Percentiles rank a stretch among this genome's conserved stretches.
Conservation (phyloP, 2,113 vertebrate genomes). For the Tetrao urogallus region DNA sequence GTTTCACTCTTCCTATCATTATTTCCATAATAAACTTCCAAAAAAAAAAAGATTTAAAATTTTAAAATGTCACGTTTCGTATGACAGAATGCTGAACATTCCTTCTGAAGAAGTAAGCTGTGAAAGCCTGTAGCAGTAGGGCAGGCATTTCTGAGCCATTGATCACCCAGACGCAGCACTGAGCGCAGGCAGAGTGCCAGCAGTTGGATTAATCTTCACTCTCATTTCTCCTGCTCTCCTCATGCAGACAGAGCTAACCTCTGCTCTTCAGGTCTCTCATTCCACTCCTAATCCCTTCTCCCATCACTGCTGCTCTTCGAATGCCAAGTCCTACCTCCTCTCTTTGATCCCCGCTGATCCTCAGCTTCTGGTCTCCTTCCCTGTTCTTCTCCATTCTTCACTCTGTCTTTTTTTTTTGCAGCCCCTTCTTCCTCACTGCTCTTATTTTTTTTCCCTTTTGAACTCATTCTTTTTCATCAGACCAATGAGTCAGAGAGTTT, state of each 20-base stretch:
- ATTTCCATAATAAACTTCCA: not conserved
- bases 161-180: not conserved
- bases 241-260: not conserved
- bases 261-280: not conserved
- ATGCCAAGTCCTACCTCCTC: not conserved
- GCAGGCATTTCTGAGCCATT: not conserved
- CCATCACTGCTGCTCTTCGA: not conserved
- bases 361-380: not conserved
- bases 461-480: too few species aligned
- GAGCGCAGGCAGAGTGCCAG: not conserved
- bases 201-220: not conserved
- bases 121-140: not conserved
- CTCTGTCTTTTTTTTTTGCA: not conserved
- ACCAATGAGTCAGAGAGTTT: not conserved
- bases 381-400: not conserved
- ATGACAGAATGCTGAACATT: not conserved
- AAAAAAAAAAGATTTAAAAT: not conserved
- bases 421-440: not conserved
- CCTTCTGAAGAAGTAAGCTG: not conserved
- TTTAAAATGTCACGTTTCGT: not conserved
- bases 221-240: not conserved
- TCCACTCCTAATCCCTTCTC: not conserved
- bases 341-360: not conserved
- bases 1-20: not conserved
- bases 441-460: not conserved